Base-by-base conservation (phyloP, 2,888 invertebrate genomes). In the Dione vanillae region DNA sequence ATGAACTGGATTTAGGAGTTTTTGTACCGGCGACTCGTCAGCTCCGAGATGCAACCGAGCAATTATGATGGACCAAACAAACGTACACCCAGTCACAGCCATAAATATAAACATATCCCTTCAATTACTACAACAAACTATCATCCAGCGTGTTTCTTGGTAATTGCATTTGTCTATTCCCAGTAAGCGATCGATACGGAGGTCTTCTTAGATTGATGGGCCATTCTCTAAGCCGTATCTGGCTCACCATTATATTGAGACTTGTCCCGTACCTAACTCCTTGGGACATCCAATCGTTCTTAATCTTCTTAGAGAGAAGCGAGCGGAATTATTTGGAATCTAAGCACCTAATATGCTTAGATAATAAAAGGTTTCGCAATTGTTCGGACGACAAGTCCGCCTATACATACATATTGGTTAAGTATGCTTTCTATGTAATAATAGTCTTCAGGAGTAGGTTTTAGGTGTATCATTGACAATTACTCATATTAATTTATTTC, bases 1-100 rank as follows among this genome's bases (percentile, higher is more conserved):
- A 93, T 93, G 93, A 93, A 93, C 93, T 93, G 93, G 92, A 93
- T 93, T 93, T 93, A 92, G 93, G 92, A 91, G 92, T 92, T 93
- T 93, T 93, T 92, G 92, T 93, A 88, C 88, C 85, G 86, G 85
- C 85, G 86, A 89, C 86, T 92, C 91, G 90, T 91, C 92, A 91
- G 88, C 85, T 82, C 82, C 73, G 89, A 91, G 92, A 88, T 91
- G 91, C 91, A 89, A 84, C 83, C 85, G 86, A 91, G 92, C 91
- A 93, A 93, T 93, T 93, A 93, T 88, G 88, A 87, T 81, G 85
- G 88, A 85, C 90, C 88, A 91, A 91, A 90, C 91, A 92, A 92
- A 91, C 88, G 86, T 79, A 79, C 84, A 78, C 74, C 75, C 78
- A 82, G 80, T 80, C 77, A 81, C 67, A 71, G 66, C 58, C 73